Evolutionary conservation across 1,140 invertebrate genomes (phyloP), one percentile per base, ranked within the genome.

Genomic region (Polyergus mexicanus): DNA sequence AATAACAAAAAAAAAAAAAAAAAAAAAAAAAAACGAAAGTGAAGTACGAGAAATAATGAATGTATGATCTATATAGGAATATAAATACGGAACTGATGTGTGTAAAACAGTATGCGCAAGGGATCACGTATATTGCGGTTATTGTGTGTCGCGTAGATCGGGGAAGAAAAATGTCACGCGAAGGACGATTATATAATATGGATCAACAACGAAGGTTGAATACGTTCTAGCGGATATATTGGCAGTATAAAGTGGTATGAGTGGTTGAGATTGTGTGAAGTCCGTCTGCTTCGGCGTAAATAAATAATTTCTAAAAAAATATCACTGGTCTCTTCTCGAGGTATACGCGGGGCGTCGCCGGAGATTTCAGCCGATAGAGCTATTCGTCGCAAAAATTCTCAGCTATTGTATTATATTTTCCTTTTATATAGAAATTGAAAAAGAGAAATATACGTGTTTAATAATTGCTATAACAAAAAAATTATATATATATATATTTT

Each of bases 291-390:
- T 94, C 91, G 58, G 88, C 88, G 90, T 94, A 94, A 94, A 94
- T 94, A 94, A 94, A 94, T 94, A 94, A 92, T 92, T 92, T 92
- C 88, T 93, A 93, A 90, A 92, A 93, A 93, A 93, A 94, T 95
- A 94, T 94, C 94, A 95, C 94, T 94, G 93, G 93, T 94, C 86
- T 51, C 47, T 51, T 51, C 47, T 94, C 91, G 91, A 93, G 87
- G 91, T 76, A 87, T 89, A 83, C 68, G 91, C 83, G 86, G 88
- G 80, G 68, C 88, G 86, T 80, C 76, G 56, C 84, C 80, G 75
- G 90, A 89, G 44, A 88, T 88, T 75, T 56, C 84, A 78, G 74
- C 66, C 60, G 35, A 51, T 44, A 13, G 10, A 81, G 68, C 44
- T 65, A 35, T 11, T 56, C 28, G 28, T 60, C 35, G 25, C 6